Evolutionary conservation across 1,140 invertebrate genomes (phyloP), one percentile per base, ranked within the genome.

Genomic region (Melitaea cinxia): DNA sequence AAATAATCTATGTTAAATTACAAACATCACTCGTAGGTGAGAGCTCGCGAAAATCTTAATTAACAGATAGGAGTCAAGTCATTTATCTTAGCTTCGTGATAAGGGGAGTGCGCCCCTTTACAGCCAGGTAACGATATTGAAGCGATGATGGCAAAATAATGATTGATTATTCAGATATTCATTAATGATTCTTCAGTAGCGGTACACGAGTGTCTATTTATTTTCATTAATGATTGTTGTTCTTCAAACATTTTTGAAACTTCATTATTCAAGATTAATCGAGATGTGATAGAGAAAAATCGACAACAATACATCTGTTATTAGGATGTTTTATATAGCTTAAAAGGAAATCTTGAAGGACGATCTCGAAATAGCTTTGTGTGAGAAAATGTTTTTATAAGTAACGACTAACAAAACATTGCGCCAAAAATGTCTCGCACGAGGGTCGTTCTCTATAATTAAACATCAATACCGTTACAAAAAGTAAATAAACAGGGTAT

Each of bases 381-480:
- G 17, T 17, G 45, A 64, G 28, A 55, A 58, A 47, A 56, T 35
- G 45, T 62, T 53, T 26, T 53, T 52, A 7, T 33, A 45, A 63
- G 14, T 58, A 49, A 78, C 62, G 77, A 78, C 42, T 64, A 72
- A 60, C 79, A 81, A 71, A 88, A 82, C 78, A 84, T 78, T 70
- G 75, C 75, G 75, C 73, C 78, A 82, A 86, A 88, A 84, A 71
- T 70, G 76, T 72, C 75, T 83, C 77, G 77, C 80, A 80, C 84
- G 82, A 79, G 83, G 80, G 84, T 73, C 72, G 75, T 72, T 78
- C 77, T 85, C 85, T 85, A 90, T 90, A 90, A 88, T 90, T 90
- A 90, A 88, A 88, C 85, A 90, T 88, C 88, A 88, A 90, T 90
- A 90, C 80, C 83, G 83, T 87, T 88, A 90, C 85, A 90, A 90